phyloP scores from a whole-genome alignment of 2,797 vertebrate genomes.

The Anguilla megastoma region DNA sequence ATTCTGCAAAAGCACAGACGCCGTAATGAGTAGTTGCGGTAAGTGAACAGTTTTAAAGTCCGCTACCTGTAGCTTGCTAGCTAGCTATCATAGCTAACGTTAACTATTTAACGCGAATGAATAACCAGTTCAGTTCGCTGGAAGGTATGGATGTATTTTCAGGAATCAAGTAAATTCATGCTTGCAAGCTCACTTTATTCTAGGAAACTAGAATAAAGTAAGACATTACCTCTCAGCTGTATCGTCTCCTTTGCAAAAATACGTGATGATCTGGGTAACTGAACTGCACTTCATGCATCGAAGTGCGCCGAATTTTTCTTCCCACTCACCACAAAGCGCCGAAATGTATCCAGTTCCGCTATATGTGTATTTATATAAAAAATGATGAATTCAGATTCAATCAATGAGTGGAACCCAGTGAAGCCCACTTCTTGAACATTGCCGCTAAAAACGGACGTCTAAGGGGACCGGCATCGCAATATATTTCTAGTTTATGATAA shows the following conservation, averaged over 20 bases:
- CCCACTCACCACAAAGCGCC: neutral
- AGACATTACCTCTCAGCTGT: neutral
- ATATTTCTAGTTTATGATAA: neutral
- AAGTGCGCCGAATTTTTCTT: neutral
- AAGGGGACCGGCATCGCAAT: neutral
- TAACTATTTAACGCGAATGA: neutral
- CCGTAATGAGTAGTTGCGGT: neutral
- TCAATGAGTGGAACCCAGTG: neutral
- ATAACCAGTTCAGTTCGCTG: neutral
- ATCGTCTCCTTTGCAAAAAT: neutral
- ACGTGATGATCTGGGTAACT: neutral
- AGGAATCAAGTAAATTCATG: neutral
- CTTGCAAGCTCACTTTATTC: neutral
- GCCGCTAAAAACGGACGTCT: neutral
- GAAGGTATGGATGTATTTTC: neutral
- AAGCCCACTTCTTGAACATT: no score
- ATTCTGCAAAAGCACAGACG: neutral
- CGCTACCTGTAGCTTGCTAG: no score
- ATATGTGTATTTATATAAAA: neutral
- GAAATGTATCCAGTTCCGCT: neutral
- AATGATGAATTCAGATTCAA: neutral
- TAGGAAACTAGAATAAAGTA: neutral
- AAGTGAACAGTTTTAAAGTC: neutral
- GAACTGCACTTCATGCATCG: neutral
- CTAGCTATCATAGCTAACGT: no score